These are phyloP conservation scores for Tuta absoluta DNA, from an alignment of 2,888 invertebrate species.

Conservation along the genomic window DNA sequence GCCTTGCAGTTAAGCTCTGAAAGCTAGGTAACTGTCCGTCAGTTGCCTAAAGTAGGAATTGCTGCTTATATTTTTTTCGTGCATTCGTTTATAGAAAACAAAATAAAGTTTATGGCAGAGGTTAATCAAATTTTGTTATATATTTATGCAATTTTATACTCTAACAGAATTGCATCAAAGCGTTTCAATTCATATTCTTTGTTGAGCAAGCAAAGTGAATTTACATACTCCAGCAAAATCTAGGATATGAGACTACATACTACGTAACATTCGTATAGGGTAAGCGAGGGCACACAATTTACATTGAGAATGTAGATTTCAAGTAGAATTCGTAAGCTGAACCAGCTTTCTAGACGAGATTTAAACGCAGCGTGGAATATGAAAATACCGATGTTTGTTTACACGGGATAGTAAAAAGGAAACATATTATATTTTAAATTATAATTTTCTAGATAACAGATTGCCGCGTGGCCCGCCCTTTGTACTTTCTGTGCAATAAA, in stretches of 20 bases:
- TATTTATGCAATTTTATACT: background rate
- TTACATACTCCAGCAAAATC: background rate
- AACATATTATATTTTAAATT: no score
- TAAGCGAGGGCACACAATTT: constrained; percentile 10
- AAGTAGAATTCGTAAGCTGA: constrained; percentile 4
- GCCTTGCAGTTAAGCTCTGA: no score
- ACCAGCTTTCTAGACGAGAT: constrained; percentile 9
- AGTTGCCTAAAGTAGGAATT: no score
- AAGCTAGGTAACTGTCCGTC: no score
- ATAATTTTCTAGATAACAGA: no score
- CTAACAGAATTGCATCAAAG: background rate
- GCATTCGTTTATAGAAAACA: no score
- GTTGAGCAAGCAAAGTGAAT: constrained; percentile 5
- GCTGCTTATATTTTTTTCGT: no score
- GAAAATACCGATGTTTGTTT: constrained; percentile 4
- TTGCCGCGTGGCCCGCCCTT: no score
- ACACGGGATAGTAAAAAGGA: background rate
- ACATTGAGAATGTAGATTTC: constrained; percentile 6
- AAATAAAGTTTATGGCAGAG: no score
- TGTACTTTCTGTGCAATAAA: no score
- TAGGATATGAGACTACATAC: constrained; percentile 6
- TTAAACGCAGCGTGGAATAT: constrained; percentile 5
- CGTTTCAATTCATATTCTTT: background rate
- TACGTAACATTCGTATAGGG: background rate
- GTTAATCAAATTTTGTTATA: background rate